Conservation (phyloP, 2,797 vertebrate species). For the Enteromius unitaeniatus region DNA sequence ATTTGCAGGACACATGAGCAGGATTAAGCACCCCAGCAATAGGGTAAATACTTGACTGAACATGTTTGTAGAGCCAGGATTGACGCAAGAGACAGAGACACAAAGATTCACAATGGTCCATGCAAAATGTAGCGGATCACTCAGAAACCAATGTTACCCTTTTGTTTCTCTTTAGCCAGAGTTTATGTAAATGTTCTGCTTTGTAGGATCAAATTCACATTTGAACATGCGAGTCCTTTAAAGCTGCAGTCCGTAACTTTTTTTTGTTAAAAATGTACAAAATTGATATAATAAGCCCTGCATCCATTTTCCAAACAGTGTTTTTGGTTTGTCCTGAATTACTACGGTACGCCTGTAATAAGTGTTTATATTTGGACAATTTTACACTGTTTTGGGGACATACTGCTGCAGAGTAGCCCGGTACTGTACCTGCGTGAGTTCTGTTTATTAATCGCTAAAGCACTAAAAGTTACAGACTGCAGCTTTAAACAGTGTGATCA, state of each 20-base stretch:
- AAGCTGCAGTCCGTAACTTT: background rate
- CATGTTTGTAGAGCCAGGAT: background rate
- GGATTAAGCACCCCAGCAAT: background rate
- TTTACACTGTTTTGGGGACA: too few species aligned
- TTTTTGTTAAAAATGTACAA: too few species aligned
- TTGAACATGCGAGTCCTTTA: background rate
- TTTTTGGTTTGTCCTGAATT: too few species aligned
- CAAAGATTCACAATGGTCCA: background rate
- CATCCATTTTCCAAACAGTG: too few species aligned
- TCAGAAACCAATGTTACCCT: background rate
- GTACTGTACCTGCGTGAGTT: too few species aligned
- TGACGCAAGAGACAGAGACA: background rate
- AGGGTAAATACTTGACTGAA: background rate
- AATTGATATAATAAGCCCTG: too few species aligned
- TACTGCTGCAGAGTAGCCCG: too few species aligned
- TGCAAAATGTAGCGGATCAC: background rate
- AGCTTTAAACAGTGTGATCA: background rate
- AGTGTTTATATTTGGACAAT: too few species aligned
- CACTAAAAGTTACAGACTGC: too few species aligned
- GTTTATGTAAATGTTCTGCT: background rate
- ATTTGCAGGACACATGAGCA: background rate
- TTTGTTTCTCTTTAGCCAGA: background rate
- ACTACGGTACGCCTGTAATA: too few species aligned
- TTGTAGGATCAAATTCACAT: conserved; percentile 23
- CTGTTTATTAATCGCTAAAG: too few species aligned